Base-by-base conservation (phyloP, 2,888 invertebrate species). In the Crematogaster levior region DNA sequence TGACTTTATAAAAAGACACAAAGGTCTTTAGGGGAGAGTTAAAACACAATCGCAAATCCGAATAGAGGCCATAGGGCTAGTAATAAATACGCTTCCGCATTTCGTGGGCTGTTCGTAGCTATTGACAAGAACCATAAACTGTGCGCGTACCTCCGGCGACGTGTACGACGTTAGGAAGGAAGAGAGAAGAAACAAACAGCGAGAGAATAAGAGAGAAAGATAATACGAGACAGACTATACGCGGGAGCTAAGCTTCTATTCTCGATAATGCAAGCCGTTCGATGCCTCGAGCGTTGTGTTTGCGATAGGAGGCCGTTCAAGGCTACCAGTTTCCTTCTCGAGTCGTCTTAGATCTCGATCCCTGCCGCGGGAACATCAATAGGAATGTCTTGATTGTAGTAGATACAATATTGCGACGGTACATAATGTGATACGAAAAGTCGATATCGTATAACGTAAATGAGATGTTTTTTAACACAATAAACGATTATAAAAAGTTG, bases 241-340 rank as follows among this genome's bases (percentile, higher is more conserved):
- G 66, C 66, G 53, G 21, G 68, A 56, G 56, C 68, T 15, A 40
- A 53, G 75, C 75, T 75, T 53, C 53, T 65, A 65, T 65, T 30
- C 60, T 75, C 81, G 84, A 88, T 87, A 85, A 82, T 61, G 73
- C 70, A 81, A 77, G 73, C 63, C 80, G 77, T 65, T 58, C 82
- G 66, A 85, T 83, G 83, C 85, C 84, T 81, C 70, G 56, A 72
- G 83, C 85, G 84, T 74, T 75, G 70, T 63, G 70, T 73, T 81
- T 84, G 84, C 87, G 87, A 87, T 86, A 87, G 83, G 88, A 88
- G 87, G 84, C 84, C 86, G 84, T 88, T 86, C 86, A 84, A 86
- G 86, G 87, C 86, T 88, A 82, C 88, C 73, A 80, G 86, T 74
- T 86, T 74, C 68, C 84, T 79, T 79, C 77, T 56, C 70, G 53